Conservation (phyloP, 2,888 invertebrate genomes). For the Willowsia nigromaculata region DNA sequence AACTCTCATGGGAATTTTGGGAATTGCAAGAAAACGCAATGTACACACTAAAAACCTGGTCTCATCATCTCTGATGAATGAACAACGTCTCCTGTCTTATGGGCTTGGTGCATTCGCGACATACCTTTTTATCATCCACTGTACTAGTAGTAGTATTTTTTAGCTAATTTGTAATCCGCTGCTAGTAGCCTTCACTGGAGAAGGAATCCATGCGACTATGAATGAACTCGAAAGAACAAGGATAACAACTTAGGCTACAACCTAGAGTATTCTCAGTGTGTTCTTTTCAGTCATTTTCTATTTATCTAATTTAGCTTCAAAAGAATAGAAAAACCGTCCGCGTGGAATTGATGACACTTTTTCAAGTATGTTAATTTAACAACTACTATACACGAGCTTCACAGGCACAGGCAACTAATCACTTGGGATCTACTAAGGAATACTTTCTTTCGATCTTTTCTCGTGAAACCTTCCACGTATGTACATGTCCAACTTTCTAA, state of each 20-base stretch:
- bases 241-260: neutral
- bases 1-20: too few species aligned
- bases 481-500: neutral
- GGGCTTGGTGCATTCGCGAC: neutral
- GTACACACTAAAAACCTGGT: neutral
- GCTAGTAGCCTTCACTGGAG: neutral
- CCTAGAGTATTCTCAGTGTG: neutral
- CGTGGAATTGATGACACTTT: constrained; percentile 24
- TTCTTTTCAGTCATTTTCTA: neutral
- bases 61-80: neutral
- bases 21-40: neutral
- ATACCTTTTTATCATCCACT: constrained; percentile 19
- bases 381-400: neutral
- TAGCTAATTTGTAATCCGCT: constrained; percentile 22
- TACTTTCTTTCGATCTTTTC: neutral
- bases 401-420: constrained; percentile 27
- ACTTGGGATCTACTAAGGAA: neutral
- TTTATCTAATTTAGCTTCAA: neutral
- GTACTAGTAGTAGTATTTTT: neutral
- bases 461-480: neutral
- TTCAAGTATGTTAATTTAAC: constrained; percentile 11
- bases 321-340: neutral
- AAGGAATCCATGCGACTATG: neutral
- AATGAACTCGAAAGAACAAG: neutral
- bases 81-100: neutral